phyloP scores from a whole-genome alignment of 1,140 invertebrate genomes.

The Brachionus manjavacas region DNA sequence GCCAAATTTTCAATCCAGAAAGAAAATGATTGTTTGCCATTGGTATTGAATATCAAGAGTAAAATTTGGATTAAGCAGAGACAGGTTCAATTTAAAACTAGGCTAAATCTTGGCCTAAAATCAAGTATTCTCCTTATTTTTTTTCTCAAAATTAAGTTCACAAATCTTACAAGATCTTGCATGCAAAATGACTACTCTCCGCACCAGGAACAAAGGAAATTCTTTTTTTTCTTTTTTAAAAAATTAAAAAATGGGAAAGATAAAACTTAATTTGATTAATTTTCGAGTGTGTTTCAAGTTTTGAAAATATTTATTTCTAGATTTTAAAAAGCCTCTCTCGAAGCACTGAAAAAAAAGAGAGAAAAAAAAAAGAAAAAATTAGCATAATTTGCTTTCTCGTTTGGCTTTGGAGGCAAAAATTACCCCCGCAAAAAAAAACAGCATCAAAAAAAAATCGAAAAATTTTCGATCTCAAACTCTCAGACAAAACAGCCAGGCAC shows the following conservation, averaged over 20 bases:
- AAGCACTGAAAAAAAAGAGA: not conserved
- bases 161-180: not conserved
- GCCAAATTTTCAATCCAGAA: too few species aligned
- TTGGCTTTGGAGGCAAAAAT: not conserved
- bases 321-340: not conserved
- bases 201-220: too few species aligned
- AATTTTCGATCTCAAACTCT: too few species aligned
- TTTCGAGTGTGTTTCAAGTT: not conserved
- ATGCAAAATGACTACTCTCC: too few species aligned
- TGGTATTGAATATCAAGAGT: not conserved
- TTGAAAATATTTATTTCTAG: conserved; percentile 29
- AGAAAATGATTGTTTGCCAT: not conserved
- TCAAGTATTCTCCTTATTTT: not conserved
- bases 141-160: not conserved
- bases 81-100: not conserved
- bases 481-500: too few species aligned
- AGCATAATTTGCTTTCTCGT: conserved; percentile 18
- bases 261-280: not conserved
- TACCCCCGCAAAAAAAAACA: too few species aligned
- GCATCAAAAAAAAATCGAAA: too few species aligned
- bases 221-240: too few species aligned
- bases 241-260: too few species aligned
- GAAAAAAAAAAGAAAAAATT: not conserved
- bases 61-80: not conserved
- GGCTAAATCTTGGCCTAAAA: not conserved